Evolutionary conservation across 2,113 vertebrate species (phyloP).

Genomic region (Patagioenas fasciata): DNA sequence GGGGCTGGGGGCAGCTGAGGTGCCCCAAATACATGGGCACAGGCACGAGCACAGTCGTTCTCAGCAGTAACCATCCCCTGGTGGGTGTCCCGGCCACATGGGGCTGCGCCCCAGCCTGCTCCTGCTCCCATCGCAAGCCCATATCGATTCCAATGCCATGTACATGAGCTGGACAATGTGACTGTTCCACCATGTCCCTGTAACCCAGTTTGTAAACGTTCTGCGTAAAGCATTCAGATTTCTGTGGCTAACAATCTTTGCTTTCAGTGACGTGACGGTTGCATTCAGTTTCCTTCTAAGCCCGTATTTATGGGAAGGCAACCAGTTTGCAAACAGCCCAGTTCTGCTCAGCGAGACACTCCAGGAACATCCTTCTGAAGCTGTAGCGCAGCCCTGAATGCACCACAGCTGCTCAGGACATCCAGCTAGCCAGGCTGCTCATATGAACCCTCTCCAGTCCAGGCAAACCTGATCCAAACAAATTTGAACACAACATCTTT

Average conservation of each 20-base stretch:
- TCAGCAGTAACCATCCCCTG: not conserved
- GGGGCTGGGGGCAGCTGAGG: not conserved
- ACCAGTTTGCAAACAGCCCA: not conserved
- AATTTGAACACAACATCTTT: not conserved
- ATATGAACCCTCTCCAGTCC: not conserved
- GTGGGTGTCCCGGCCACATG: accelerated
- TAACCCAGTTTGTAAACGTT: not conserved
- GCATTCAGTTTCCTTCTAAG: not conserved
- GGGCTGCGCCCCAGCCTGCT: not conserved
- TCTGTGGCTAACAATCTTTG: not conserved
- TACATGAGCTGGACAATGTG: not conserved
- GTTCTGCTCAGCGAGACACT: not conserved
- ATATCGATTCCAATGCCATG: not conserved
- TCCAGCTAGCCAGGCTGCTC: not conserved
- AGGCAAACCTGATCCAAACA: not conserved
- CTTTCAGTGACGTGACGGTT: not conserved
- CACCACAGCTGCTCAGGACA: not conserved
- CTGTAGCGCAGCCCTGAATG: not conserved
- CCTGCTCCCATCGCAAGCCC: not conserved
- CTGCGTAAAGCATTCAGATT: not conserved
- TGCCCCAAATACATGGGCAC: accelerated
- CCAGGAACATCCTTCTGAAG: not conserved
- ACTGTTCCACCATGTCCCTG: not conserved
- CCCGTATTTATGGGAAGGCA: not conserved
- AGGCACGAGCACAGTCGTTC: not conserved